These are phyloP conservation scores for Apistogramma diplotaenia DNA, from an alignment of 2,113 vertebrate genomes.

Conservation along the genomic window DNA sequence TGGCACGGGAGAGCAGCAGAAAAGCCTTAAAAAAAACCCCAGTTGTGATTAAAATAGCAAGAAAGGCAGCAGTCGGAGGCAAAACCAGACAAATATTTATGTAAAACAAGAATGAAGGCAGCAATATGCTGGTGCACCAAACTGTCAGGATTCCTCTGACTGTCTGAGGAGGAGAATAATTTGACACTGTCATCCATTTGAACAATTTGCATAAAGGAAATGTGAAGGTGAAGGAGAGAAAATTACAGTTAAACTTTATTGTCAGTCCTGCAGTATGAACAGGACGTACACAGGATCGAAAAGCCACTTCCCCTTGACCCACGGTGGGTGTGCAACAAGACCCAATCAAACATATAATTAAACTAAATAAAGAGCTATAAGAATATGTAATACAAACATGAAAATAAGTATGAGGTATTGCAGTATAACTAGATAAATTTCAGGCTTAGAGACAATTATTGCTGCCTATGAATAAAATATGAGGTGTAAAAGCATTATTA, in stretches of 20 bases:
- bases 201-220: background rate
- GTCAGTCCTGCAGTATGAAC: background rate
- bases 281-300: background rate
- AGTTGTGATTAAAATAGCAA: slow-evolving; percentile 8
- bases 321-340: background rate
- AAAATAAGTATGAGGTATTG: background rate
- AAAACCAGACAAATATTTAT: background rate
- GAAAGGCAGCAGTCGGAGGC: background rate
- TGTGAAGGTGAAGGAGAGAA: background rate
- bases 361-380: background rate
- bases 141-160: background rate
- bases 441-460: background rate
- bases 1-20: background rate
- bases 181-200: background rate
- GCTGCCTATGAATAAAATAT: background rate
- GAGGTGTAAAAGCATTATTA: too few species aligned
- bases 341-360: background rate
- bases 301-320: background rate
- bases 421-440: background rate
- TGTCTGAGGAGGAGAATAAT: background rate
- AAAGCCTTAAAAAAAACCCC: background rate
- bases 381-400: background rate
- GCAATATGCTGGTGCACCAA: background rate
- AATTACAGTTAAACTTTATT: background rate
- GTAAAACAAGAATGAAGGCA: background rate